Percentiles rank a stretch among this genome's conserved stretches.
Evolutionary conservation across 2,113 vertebrate genomes (phyloP).

Genomic region (Pardalotus punctatus): DNA sequence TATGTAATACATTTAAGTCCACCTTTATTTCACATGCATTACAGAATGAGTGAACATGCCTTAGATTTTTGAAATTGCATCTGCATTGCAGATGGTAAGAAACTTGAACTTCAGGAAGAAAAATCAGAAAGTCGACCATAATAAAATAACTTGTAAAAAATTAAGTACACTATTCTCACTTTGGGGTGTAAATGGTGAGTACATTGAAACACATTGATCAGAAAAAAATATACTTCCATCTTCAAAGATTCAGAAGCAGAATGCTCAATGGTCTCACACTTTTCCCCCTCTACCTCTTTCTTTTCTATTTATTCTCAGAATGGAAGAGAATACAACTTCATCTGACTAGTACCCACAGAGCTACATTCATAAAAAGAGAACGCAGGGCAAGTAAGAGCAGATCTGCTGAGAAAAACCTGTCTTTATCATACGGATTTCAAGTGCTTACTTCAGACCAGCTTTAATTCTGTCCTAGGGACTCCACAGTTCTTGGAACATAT

Average conservation of each 20-base stretch:
- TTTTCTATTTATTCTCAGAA: background rate
- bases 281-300: background rate
- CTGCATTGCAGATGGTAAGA: constrained; percentile 12
- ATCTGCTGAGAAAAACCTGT: background rate
- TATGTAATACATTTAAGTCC: background rate
- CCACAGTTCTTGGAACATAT: background rate
- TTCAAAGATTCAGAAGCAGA: background rate
- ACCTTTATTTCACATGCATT: background rate
- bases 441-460: background rate
- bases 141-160: background rate
- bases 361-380: background rate
- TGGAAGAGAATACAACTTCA: background rate
- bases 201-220: background rate
- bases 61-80: background rate
- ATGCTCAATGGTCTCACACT: background rate
- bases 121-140: background rate
- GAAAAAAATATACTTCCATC: background rate
- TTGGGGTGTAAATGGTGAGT: background rate
- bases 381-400: background rate
- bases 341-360: background rate
- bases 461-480: background rate
- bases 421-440: background rate
- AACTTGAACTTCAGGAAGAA: background rate
- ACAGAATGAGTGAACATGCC: background rate
- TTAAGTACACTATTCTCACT: background rate